Evolutionary conservation across 2,888 invertebrate species (phyloP).

Genomic region (Meganola albula): DNA sequence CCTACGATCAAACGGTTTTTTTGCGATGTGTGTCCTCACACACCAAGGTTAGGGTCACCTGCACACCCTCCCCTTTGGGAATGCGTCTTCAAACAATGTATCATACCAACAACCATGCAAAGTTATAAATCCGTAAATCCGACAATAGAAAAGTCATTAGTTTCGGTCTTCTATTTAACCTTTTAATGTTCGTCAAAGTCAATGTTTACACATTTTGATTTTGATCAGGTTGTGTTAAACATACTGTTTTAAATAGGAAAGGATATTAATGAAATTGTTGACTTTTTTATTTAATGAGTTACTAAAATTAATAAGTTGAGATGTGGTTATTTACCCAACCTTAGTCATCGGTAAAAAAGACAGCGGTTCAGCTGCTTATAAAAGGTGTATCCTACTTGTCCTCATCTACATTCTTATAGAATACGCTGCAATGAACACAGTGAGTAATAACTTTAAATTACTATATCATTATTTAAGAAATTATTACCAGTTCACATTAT

Average conservation of each 20-base stretch:
- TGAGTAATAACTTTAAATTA: slow-evolving; percentile 34
- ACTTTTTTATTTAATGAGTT: too few relatives aligned
- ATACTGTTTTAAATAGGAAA: too few relatives aligned
- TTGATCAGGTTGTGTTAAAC: too few relatives aligned
- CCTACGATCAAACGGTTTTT: slow-evolving; percentile 4
- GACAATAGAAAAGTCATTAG: slow-evolving; percentile 12
- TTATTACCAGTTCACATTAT: too few relatives aligned
- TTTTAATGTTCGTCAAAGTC: not conserved
- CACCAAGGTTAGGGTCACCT: slow-evolving; percentile 13
- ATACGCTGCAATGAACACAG: slow-evolving; percentile 57
- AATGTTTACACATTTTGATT: not conserved
- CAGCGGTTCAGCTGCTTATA: slow-evolving; percentile 17
- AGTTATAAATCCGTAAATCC: slow-evolving; percentile 10
- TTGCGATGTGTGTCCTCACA: slow-evolving; percentile 8
- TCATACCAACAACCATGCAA: slow-evolving; percentile 2
- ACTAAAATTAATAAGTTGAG: slow-evolving; percentile 2
- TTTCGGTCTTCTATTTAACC: not conserved
- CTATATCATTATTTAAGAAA: too few relatives aligned
- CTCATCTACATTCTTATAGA: slow-evolving; percentile 35
- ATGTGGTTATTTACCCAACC: slow-evolving; percentile 46
- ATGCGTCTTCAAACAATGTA: slow-evolving; percentile 1
- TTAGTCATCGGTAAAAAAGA: slow-evolving; percentile 34
- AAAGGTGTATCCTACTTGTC: too few relatives aligned
- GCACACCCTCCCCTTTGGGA: slow-evolving; percentile 1
- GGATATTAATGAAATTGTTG: too few relatives aligned